Conservation (phyloP, 2,797 vertebrate species). For the Poliocrania exsul region DNA sequence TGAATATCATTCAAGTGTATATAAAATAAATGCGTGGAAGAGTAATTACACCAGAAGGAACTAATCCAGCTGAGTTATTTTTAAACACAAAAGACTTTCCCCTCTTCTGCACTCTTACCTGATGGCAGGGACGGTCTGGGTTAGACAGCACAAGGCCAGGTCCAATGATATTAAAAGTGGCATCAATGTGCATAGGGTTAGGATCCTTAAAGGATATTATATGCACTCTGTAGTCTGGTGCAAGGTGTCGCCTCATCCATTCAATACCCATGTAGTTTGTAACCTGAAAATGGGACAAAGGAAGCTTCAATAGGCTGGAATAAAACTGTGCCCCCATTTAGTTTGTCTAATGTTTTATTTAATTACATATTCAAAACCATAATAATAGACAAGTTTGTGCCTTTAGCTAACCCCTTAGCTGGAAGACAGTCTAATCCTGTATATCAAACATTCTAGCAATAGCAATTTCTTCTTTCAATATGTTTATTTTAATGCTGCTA, state of each 20-base stretch:
- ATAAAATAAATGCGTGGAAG: not conserved
- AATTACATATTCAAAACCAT: not conserved
- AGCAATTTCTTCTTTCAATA: not conserved
- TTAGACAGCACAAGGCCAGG: slow-evolving; percentile 96
- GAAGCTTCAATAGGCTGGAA: not conserved
- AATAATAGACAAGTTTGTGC: not conserved
- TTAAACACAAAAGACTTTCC: not conserved
- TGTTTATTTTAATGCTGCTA: not conserved
- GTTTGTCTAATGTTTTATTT: not conserved
- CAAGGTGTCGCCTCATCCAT: slow-evolving; percentile 97
- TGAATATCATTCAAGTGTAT: not conserved
- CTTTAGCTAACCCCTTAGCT: not conserved
- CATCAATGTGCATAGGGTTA: slow-evolving; percentile 98
- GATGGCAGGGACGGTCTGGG: slow-evolving; percentile 93
- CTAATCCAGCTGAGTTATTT: not conserved
- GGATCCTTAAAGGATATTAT: slow-evolving; percentile 95
- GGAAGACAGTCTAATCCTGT: not conserved
- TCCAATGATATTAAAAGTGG: slow-evolving; percentile 98
- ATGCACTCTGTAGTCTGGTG: slow-evolving; percentile 93
- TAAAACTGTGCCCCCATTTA: not conserved
- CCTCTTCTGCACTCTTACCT: slow-evolving; percentile 79
- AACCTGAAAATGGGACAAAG: slow-evolving; percentile 79
- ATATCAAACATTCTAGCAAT: not conserved
- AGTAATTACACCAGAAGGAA: not conserved
- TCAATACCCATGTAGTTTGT: slow-evolving; percentile 97